Evolutionary conservation across 1,140 invertebrate genomes (phyloP), one percentile per base, ranked within the genome.

Genomic region (Drosophila hydei): DNA sequence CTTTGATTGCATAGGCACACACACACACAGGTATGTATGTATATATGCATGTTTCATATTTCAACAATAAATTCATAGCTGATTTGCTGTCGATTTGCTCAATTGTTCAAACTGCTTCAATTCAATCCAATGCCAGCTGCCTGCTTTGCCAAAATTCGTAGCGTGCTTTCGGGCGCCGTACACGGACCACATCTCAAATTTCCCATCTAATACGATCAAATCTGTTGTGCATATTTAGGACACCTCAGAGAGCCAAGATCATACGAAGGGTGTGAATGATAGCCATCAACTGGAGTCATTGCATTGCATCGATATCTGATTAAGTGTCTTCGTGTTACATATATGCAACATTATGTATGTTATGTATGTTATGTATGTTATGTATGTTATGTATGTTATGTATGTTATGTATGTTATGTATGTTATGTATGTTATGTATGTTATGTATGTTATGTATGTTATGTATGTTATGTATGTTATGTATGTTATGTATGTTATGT

Each of bases 1-100:
- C 61, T 64, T 64, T 63, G n/a, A 42, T 58, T 65, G 55, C 11
- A 63, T 48, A 33, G 16, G 12, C 42, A 51, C 14, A 25, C 50
- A 63, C 51, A 64, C 25, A 60, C 27, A 67, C 36, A 51, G 23
- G 18, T 18, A 67, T 21, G 40, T 18, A 55, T 23, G 33, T 21
- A 50, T 16, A n/a, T 38, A 38, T 40, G 38, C 14, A 40, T 40
- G 38, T 40, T 68, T 68, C 63, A 30, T 52, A 67, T 72, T 72
- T 72, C 68, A 55, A 38, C 23, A 68, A 43, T 51, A 45, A 51
- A 68, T 52, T 68, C 59, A 12, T 56, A 40, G 52, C 42, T 58
- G 62, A 65, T 65, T 65, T 48, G 48, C 58, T 52, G 40, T 43
- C 58, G 58, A 69, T 61, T 63, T 62, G 45, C 21, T 50, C 63